phyloP scores from a whole-genome alignment of 2,113 vertebrate species.

The Melospiza georgiana region DNA sequence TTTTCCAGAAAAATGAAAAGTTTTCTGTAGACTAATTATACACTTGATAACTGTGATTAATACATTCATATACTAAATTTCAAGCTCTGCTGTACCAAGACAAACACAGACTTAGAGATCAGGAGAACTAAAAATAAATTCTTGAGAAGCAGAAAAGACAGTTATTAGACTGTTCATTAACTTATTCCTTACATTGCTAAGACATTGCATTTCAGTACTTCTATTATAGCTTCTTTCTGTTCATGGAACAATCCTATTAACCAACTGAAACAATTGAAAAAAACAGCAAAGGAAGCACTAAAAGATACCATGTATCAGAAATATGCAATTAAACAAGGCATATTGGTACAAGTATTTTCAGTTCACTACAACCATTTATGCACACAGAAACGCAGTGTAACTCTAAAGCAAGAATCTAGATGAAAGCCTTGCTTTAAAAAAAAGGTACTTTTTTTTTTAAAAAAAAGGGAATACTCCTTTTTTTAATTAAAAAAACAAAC shows the following conservation, averaged over 20 bases:
- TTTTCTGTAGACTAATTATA: background rate
- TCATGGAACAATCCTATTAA: background rate
- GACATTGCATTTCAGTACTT: background rate
- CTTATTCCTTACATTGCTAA: background rate
- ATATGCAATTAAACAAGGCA: too few relatives aligned
- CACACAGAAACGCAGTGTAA: too few relatives aligned
- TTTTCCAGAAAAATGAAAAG: background rate
- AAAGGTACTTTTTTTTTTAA: too few relatives aligned
- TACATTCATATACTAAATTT: background rate
- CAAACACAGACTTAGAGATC: background rate
- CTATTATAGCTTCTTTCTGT: background rate
- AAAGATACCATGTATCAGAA: background rate
- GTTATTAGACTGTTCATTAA: background rate
- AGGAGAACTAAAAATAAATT: background rate
- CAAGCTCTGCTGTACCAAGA: background rate
- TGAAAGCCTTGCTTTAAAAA: too few relatives aligned
- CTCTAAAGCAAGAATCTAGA: too few relatives aligned
- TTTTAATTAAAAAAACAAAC: fast-evolving
- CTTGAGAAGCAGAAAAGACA: background rate
- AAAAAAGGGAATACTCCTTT: too few relatives aligned
- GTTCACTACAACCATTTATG: too few relatives aligned
- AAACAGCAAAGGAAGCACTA: background rate
- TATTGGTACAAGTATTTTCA: too few relatives aligned
- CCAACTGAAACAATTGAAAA: background rate
- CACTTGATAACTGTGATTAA: background rate